Evolutionary conservation across 2,113 vertebrate genomes (phyloP).

Genomic region (Mungos mungo): DNA sequence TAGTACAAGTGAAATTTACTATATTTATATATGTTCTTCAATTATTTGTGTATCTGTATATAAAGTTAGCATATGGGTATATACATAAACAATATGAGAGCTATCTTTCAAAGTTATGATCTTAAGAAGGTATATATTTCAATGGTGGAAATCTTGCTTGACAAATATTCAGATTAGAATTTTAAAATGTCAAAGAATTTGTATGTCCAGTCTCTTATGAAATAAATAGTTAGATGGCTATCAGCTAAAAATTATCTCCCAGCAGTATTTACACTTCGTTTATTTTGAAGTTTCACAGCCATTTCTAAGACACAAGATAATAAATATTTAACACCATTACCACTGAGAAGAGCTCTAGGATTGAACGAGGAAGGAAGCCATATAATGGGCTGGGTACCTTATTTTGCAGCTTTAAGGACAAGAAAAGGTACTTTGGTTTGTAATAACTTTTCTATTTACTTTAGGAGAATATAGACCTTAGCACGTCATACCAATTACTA

Average conservation of each 20-base stretch:
- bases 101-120: neutral
- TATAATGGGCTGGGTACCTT: neutral
- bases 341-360: neutral
- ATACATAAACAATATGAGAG: neutral
- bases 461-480: neutral
- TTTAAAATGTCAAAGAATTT: conserved; percentile 46
- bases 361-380: neutral
- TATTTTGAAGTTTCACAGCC: neutral
- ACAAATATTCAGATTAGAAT: conserved; percentile 41
- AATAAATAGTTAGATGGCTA: neutral
- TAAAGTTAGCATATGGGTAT: neutral
- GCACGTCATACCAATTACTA: neutral
- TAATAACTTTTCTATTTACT: conserved; percentile 17
- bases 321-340: neutral
- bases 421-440: neutral
- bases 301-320: conserved; percentile 4
- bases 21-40: neutral
- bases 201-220: neutral
- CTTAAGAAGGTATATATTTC: neutral
- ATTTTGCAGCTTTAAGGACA: neutral
- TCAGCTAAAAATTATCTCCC: neutral
- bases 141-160: neutral
- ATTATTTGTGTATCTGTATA: neutral
- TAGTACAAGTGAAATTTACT: neutral
- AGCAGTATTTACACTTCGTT: conserved; percentile 25